Conservation (phyloP, 1,140 invertebrate species). For the Ectropis grisescens region DNA sequence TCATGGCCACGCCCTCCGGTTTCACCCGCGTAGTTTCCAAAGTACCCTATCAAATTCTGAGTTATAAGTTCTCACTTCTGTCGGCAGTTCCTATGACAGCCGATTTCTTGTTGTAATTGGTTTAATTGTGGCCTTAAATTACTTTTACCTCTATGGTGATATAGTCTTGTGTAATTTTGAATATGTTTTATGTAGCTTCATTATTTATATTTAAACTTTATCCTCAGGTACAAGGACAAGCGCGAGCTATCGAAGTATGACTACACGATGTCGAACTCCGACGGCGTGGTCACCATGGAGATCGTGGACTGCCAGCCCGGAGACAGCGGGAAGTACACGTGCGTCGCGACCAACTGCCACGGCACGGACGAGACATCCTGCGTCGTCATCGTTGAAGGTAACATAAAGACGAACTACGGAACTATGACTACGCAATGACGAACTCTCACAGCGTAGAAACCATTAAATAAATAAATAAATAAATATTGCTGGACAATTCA, state of each 20-base stretch:
- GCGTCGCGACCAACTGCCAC: conserved; percentile 91
- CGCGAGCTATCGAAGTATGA: conserved; percentile 91
- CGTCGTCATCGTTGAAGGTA: conserved; percentile 97
- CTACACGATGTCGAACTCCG: conserved; percentile 89
- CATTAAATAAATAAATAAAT: no score
- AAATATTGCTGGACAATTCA: no score
- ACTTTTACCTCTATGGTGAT: no score
- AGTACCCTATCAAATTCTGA: no score
- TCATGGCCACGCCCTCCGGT: no score
- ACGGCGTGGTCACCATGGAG: conserved; percentile 97
- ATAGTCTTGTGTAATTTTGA: no score
- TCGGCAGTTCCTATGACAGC: no score
- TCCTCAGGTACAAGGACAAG: conserved; percentile 89
- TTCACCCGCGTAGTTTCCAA: no score
- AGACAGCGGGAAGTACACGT: conserved; percentile 97
- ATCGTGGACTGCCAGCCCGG: conserved; percentile 93
- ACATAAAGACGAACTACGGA: conserved; percentile 89
- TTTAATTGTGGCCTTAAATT: no score
- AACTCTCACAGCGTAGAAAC: conserved; percentile 94
- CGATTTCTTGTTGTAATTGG: no score
- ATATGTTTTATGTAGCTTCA: no score
- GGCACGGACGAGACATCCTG: conserved; percentile 96
- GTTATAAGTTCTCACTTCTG: no score
- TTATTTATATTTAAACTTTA: conserved; percentile 1
- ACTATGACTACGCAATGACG: conserved; percentile 91